Evolutionary conservation across 2,797 vertebrate species (phyloP).

Genomic region (Acipenser ruthenus): DNA sequence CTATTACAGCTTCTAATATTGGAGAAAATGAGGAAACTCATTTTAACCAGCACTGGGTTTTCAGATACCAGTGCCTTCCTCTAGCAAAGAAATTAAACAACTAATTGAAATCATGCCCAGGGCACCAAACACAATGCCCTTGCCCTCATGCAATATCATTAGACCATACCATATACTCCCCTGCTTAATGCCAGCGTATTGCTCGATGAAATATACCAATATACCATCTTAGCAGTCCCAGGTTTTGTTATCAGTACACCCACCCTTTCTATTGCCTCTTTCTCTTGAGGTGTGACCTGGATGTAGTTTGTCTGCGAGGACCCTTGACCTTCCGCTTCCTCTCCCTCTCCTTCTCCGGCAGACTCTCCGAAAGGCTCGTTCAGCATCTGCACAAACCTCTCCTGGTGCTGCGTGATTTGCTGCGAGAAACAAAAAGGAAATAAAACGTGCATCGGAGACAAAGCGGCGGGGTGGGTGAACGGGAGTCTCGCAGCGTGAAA

Average conservation of each 20-base stretch:
- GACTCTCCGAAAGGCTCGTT: conserved; percentile 51
- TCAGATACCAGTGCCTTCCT: no score
- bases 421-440: conserved; percentile 23
- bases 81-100: no score
- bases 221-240: no score
- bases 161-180: no score
- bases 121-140: no score
- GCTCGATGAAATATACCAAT: neutral
- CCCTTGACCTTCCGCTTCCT: conserved; percentile 46
- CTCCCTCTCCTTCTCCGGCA: conserved; percentile 33
- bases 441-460: neutral
- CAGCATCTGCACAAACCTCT: conserved; percentile 66
- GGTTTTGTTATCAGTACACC: neutral
- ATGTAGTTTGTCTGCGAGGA: conserved; percentile 58
- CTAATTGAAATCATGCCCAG: no score
- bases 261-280: conserved; percentile 69
- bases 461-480: neutral
- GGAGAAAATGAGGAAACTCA: no score
- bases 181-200: no score
- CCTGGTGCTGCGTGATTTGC: conserved; percentile 71
- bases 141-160: no score
- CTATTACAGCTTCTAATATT: no score
- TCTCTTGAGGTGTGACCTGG: conserved; percentile 70
- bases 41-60: no score
- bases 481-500: neutral